Evolutionary conservation across 2,888 invertebrate genomes (phyloP), one percentile per base, ranked within the genome.

Genomic region (Zygaena filipendulae): DNA sequence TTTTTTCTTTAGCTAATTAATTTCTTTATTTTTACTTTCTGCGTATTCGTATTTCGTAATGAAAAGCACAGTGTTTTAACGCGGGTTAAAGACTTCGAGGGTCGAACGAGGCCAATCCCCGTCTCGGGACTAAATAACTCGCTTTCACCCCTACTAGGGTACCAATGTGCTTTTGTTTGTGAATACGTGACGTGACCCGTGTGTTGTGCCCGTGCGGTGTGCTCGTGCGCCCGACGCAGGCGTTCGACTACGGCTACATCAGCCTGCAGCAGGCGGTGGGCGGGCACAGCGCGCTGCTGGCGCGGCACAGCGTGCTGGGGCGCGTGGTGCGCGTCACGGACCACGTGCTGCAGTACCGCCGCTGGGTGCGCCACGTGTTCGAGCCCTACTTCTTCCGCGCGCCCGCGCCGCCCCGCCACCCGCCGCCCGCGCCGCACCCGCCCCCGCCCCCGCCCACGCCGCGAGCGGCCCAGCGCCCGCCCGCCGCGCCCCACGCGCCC

Each of bases 171-270:
- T n/a, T n/a, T n/a, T n/a, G n/a, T n/a, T n/a, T n/a, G n/a, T n/a
- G n/a, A n/a, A n/a, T n/a, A n/a, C n/a, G n/a, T n/a, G n/a, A n/a
- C n/a, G n/a, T n/a, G n/a, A n/a, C n/a, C n/a, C n/a, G n/a, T n/a
- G n/a, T n/a, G n/a, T n/a, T n/a, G n/a, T n/a, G n/a, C n/a, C n/a
- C n/a, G n/a, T n/a, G n/a, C n/a, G n/a, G n/a, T n/a, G n/a, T n/a
- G n/a, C n/a, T n/a, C n/a, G n/a, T n/a, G n/a, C 7, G 7, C 16
- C 7, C 7, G 16, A 12, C 10, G 63, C 90, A 92, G 77, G 95
- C 97, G 36, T 99, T 98, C 81, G 96, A 96, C 74, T 95, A 94
- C 82, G 98, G 98, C 35, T 97, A 92, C 75, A 86, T 90, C 38
- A 87, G 88, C 48, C 83, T 95, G 48, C 86, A 88, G 47, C 88